Evolutionary conservation across 2,113 vertebrate species (phyloP), one percentile per base, ranked within the genome.

Genomic region (Pithys albifrons): DNA sequence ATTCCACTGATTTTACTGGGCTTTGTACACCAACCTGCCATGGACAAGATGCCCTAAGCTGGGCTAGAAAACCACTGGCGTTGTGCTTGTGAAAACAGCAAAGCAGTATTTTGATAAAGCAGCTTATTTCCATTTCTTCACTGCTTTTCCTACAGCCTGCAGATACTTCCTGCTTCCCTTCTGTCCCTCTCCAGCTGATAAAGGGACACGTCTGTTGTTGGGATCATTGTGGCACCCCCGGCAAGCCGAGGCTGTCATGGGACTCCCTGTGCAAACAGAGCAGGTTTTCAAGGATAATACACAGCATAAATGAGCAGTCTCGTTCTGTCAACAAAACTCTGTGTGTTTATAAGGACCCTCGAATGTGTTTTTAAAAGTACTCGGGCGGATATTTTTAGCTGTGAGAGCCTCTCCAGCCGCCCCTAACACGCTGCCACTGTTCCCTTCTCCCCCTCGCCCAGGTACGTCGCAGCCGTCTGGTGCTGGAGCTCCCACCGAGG

Each of bases 211-310:
- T 51, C 84, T 89, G 76, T 91, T 88, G 80, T 74, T 23, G 67
- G 79, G 92, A 55, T 61, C 93, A 33, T 76, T 48, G 92, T 66
- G 92, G 94, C 85, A 94, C 78, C 80, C 90, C 64, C 31, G 19
- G 83, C 62, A 6, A 87, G 85, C 45, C 3, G 15, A 73, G 85
- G 39, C 41, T 89, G 91, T 91, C 95, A 31, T 58, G 72, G 95
- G 94, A 75, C 86, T 93, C 55, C 85, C 64, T 41, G 91, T 89
- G 25, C 18, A 79, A 94, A 93, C 81, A 89, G 55, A 61, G 27
- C 72, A 49, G 52, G 58, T 94, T 95, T 97, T 95, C 95, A 88
- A 91, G 92, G 91, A 97, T 91, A 88, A 96, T 78, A 91, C 69
- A 33, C 25, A 24, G 86, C 78, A 45, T 22, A 69, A 93, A 91